Percentiles rank a stretch among this genome's conserved stretches.
These are phyloP conservation scores for Falco punctatus DNA, from an alignment of 2,113 vertebrate species.

Conservation along the genomic window DNA sequence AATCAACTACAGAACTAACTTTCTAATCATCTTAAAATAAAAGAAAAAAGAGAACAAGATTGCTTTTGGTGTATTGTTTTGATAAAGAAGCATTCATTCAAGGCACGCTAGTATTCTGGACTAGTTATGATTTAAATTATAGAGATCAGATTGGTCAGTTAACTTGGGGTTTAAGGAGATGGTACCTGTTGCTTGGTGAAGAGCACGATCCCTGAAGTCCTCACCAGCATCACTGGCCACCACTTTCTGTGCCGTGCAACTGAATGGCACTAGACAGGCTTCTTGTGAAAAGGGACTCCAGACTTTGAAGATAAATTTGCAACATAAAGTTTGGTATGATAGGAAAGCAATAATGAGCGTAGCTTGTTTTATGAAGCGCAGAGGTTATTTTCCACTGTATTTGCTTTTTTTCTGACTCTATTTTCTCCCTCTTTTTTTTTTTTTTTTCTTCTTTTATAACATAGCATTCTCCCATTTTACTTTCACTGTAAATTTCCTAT, in stretches of 20 bases:
- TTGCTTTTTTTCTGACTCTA: neutral
- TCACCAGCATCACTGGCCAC: neutral
- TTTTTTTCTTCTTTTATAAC: neutral
- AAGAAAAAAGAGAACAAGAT: neutral
- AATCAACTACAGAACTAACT: conserved; percentile 77
- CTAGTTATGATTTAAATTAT: neutral
- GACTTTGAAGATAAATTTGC: neutral
- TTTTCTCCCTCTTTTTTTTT: neutral
- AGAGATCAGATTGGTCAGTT: neutral
- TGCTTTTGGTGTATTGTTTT: conserved; percentile 18
- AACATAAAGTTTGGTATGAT: neutral
- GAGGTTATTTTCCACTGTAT: neutral
- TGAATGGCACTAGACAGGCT: neutral
- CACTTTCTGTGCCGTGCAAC: neutral
- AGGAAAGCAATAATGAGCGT: neutral
- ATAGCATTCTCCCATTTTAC: neutral
- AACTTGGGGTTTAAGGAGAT: neutral
- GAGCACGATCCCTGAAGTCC: neutral
- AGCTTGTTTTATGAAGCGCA: neutral
- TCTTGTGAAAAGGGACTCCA: neutral
- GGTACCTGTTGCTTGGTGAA: neutral
- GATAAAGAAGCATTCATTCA: neutral
- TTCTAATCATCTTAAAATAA: conserved; percentile 69
- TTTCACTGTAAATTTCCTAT: neutral
- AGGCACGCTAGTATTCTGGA: neutral